phyloP scores from a whole-genome alignment of 2,888 invertebrate species.

The Phyto melanocephala region DNA sequence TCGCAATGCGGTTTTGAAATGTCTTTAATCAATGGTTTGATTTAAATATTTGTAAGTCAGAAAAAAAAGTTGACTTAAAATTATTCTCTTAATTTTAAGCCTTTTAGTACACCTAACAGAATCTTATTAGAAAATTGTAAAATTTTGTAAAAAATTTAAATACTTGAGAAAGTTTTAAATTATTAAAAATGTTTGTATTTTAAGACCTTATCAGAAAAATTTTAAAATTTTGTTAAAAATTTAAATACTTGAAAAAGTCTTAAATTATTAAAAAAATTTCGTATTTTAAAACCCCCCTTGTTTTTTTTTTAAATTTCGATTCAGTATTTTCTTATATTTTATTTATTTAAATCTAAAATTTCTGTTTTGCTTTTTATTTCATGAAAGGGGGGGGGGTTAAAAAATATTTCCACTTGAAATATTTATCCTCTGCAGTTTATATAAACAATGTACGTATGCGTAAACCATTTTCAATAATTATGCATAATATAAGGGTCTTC shows the following conservation, averaged over 20 bases:
- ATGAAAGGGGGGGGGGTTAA: slow-evolving; percentile 8
- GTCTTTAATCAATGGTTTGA: not conserved
- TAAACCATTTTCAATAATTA: slow-evolving; percentile 37
- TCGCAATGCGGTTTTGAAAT: not conserved
- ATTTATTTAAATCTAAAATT: not conserved
- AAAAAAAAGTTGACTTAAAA: no score
- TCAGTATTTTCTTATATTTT: not conserved
- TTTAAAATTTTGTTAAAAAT: no score
- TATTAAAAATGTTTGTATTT: no score
- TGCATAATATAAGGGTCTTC: slow-evolving; percentile 50
- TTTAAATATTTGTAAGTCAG: not conserved
- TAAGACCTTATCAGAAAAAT: no score
- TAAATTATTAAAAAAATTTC: no score
- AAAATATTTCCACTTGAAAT: not conserved
- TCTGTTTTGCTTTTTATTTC: not conserved
- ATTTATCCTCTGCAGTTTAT: not conserved
- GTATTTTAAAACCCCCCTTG: no score
- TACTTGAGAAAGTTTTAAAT: no score
- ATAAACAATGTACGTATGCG: slow-evolving; percentile 31
- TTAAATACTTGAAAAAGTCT: no score
- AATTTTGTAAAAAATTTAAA: no score
- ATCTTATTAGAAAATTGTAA: no score
- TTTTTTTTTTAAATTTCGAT: not conserved
- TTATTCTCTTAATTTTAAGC: no score
- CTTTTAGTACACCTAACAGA: no score